Percentiles rank a stretch among this genome's conserved stretches.
Conservation (phyloP, 1,140 invertebrate genomes). For the Drosophila ercepeae region DNA sequence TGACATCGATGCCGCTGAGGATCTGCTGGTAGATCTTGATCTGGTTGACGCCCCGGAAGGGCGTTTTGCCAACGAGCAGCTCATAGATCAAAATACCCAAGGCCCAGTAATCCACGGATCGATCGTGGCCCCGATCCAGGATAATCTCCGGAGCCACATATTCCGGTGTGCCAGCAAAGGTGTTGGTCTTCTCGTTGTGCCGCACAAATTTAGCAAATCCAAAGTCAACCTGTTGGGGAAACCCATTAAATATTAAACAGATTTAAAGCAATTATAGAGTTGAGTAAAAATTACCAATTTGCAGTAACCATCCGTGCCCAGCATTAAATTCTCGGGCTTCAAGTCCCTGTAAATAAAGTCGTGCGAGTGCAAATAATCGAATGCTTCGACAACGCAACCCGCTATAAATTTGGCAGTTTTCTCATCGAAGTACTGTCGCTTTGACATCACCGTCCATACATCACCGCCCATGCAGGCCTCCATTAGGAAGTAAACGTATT, state of each 20-base stretch:
- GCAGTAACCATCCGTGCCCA: constrained; percentile 94
- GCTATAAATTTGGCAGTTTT: constrained; percentile 93
- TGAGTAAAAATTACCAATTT: constrained; percentile 89
- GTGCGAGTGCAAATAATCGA: constrained; percentile 94
- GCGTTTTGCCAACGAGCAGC: constrained; percentile 95
- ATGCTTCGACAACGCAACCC: constrained; percentile 95
- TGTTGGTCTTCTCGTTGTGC: constrained; percentile 94
- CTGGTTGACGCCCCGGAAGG: constrained; percentile 94
- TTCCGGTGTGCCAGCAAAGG: constrained; percentile 96
- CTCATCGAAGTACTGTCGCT: constrained; percentile 93
- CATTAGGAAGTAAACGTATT: constrained; percentile 98
- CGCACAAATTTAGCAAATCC: constrained; percentile 97
- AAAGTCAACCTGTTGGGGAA: constrained; percentile 98
- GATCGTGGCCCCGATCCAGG: constrained; percentile 96
- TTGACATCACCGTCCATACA: constrained; percentile 96
- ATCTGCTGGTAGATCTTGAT: constrained; percentile 99
- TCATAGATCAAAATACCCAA: constrained; percentile 97
- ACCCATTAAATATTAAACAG: too few species aligned
- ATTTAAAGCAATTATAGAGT: too few species aligned
- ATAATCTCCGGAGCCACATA: constrained; percentile 98
- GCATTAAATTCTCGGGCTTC: constrained; percentile 97
- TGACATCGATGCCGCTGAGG: constrained; percentile 92
- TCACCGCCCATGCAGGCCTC: constrained; percentile 98
- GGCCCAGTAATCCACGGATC: constrained; percentile 97
- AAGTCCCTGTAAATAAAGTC: constrained; percentile 97